Conservation (phyloP, 2,797 vertebrate genomes). For the Argya squamiceps region DNA sequence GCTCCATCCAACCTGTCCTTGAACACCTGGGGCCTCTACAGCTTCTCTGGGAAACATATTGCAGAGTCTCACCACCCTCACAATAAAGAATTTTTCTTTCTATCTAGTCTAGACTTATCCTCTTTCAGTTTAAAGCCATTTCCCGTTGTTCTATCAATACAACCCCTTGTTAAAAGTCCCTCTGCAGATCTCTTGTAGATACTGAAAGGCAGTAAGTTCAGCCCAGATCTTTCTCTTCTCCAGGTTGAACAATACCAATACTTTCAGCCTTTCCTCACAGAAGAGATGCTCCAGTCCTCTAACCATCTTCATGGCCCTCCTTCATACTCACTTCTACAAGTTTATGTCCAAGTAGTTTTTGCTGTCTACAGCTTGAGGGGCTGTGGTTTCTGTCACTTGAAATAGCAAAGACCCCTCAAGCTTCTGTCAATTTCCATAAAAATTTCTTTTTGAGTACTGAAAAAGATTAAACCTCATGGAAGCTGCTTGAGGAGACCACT, state of each 20-base stretch:
- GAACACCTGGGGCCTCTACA: not conserved
- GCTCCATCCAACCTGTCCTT: not conserved
- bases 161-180: not conserved
- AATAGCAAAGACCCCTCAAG: not conserved
- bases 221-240: not conserved
- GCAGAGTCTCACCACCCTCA: not conserved
- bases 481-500: not conserved
- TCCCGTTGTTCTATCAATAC: not conserved
- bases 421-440: not conserved
- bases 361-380: not conserved
- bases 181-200: not conserved
- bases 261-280: not conserved
- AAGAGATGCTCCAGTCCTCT: not conserved
- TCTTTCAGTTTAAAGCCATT: not conserved
- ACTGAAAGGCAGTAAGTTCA: not conserved
- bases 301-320: not conserved
- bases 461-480: not conserved
- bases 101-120: not conserved
- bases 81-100: not conserved
- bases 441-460: not conserved
- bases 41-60: not conserved
- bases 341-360: not conserved
- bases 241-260: not conserved
- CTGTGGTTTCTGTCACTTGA: not conserved
- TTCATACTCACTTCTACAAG: fast-evolving